phyloP scores from a whole-genome alignment of 2,797 vertebrate genomes.

The Monodelphis domestica region DNA sequence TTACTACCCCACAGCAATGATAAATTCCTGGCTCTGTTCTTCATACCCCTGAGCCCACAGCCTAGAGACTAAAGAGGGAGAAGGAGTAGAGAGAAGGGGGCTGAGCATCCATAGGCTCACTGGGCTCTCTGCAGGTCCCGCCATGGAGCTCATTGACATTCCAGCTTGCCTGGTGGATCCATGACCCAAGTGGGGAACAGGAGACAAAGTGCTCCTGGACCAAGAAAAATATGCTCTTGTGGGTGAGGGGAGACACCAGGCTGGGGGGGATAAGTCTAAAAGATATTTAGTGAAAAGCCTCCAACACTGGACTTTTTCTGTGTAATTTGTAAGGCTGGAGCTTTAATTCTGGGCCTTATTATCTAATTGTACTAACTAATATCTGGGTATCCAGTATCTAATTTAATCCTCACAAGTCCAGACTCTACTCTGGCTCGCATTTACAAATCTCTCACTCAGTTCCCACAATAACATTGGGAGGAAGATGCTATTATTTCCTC shows the following conservation, averaged over 20 bases:
- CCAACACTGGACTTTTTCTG: not conserved
- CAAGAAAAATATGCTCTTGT: no score
- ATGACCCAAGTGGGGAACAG: no score
- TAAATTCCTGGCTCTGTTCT: not conserved
- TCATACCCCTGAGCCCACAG: no score
- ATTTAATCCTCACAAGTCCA: slow-evolving; percentile 7
- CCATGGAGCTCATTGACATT: not conserved
- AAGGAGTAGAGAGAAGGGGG: no score
- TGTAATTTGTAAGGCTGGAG: not conserved
- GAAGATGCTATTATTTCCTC: not conserved
- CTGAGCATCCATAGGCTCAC: no score
- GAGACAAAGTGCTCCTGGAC: no score
- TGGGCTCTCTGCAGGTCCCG: no score
- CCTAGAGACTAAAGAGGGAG: no score
- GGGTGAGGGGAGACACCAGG: no score
- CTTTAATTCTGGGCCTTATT: not conserved
- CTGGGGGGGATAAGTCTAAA: not conserved
- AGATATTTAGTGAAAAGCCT: not conserved
- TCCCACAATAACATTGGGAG: not conserved
- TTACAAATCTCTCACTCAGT: not conserved
- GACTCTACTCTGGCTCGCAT: not conserved
- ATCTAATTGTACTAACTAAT: no score
- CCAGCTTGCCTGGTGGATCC: no score
- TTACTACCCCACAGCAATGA: not conserved
- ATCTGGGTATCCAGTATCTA: not conserved